phyloP scores from a whole-genome alignment of 2,113 vertebrate species.

The Patagioenas fasciata region DNA sequence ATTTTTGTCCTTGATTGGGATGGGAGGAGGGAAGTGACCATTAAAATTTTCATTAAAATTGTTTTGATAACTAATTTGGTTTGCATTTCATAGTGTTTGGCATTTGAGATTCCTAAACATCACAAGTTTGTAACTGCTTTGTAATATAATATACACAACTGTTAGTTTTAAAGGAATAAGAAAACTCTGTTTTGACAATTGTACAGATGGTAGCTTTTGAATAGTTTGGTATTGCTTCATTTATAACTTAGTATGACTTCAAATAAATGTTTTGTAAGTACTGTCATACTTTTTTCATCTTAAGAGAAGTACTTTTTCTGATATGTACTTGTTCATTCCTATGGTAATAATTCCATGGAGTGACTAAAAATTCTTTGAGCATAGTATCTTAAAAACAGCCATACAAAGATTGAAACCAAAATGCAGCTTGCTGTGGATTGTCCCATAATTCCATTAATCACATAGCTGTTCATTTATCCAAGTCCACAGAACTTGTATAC shows the following conservation, averaged over 20 bases:
- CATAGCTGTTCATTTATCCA: constrained; percentile 31
- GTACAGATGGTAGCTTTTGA: constrained; percentile 62
- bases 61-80: constrained; percentile 70
- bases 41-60: constrained; percentile 64
- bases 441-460: constrained; percentile 27
- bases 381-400: constrained; percentile 23
- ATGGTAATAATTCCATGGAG: constrained; percentile 27
- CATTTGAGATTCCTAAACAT: constrained; percentile 47
- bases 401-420: constrained; percentile 44
- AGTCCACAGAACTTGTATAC: constrained; percentile 22
- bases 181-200: constrained; percentile 51
- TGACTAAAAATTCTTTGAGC: constrained; percentile 14
- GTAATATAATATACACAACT: constrained; percentile 60
- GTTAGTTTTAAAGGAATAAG: constrained; percentile 29
- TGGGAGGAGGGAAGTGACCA: constrained; percentile 30
- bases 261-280: constrained; percentile 60
- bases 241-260: constrained; percentile 57
- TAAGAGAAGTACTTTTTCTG: constrained; percentile 44
- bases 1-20: constrained; percentile 47
- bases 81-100: constrained; percentile 67
- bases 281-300: constrained; percentile 41
- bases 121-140: constrained; percentile 68
- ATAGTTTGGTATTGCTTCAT: constrained; percentile 55
- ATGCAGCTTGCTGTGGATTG: constrained; percentile 22
- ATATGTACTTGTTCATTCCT: constrained; percentile 43